Evolutionary conservation across 2,797 vertebrate genomes (phyloP), one percentile per base, ranked within the genome.

Genomic region (Melanotaenia pygmaea): DNA sequence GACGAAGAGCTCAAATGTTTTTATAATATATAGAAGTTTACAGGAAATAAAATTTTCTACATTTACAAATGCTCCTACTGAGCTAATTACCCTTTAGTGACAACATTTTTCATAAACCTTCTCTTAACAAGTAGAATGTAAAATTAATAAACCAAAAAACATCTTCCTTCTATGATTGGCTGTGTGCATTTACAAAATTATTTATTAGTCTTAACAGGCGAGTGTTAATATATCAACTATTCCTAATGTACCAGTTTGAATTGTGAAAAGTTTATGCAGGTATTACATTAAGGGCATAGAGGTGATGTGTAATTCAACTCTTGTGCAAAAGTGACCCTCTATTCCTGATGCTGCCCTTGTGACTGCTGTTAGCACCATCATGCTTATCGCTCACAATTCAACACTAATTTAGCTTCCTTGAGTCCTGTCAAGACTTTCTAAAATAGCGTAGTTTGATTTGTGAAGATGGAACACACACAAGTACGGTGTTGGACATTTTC

Each of bases 401-500:
- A 59, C 72, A 64, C 28, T 57, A 37, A 35, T 66, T 68, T 70
- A 71, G 66, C 53, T 75, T 74, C 81, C 72, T 67, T 3, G 26
- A 51, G 56, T 77, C 70, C 20, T 16, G n/a, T 60, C 67, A 14
- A 40, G 64, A 77, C 59, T 71, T 85, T 69, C 22, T 57, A 37
- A 61, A 81, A 76, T 67, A 60, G 34, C 35, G 11, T 35, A 64
- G 62, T 76, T 79, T 84, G 60, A 87, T 86, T 74, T 77, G 72
- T 72, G 68, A 62, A 78, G 81, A 88, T 74, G 71, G 24, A 67
- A 54, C 35, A 63, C 45, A 45, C 72, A 70, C 72, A 76, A 59
- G 38, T 68, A 73, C 62, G 67, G 78, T 60, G 75, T 72, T 88
- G 85, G 85, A 81, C 84, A 86, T 84, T 83, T 80, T 78, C 75